These are phyloP conservation scores for Tigriopus californicus DNA, from an alignment of 2,888 invertebrate genomes.

Conservation along the genomic window DNA sequence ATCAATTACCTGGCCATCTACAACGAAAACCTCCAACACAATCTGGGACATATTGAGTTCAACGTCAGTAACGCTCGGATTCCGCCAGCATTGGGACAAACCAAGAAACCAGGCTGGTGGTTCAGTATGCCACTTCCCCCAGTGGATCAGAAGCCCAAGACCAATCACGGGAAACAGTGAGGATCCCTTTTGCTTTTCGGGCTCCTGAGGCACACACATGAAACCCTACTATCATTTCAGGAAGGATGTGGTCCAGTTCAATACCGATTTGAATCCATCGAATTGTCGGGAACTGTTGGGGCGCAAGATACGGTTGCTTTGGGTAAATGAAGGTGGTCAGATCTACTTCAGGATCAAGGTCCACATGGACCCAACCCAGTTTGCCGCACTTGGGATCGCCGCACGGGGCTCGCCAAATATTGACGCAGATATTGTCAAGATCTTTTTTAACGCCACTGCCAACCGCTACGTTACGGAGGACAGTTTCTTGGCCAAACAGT, in stretches of 20 bases:
- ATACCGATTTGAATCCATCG: background rate
- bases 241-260: background rate
- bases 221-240: no score
- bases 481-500: background rate
- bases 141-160: no score
- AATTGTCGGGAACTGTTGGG: slow-evolving; percentile 3
- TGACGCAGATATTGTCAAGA: background rate
- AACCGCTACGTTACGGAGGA: background rate
- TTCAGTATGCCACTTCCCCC: background rate
- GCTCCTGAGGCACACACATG: no score
- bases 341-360: slow-evolving; percentile 4
- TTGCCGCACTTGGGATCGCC: background rate
- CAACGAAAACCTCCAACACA: background rate
- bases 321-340: background rate
- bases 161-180: no score
- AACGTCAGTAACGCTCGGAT: background rate
- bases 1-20: background rate
- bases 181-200: no score
- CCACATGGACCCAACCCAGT: background rate
- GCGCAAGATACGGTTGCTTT: background rate
- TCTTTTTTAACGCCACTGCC: background rate
- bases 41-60: slow-evolving; percentile 1
- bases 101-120: slow-evolving; percentile 9
- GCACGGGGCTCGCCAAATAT: background rate
- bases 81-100: slow-evolving; percentile 4